Conservation (phyloP, 2,113 vertebrate species). For the Indicator maculatus region DNA sequence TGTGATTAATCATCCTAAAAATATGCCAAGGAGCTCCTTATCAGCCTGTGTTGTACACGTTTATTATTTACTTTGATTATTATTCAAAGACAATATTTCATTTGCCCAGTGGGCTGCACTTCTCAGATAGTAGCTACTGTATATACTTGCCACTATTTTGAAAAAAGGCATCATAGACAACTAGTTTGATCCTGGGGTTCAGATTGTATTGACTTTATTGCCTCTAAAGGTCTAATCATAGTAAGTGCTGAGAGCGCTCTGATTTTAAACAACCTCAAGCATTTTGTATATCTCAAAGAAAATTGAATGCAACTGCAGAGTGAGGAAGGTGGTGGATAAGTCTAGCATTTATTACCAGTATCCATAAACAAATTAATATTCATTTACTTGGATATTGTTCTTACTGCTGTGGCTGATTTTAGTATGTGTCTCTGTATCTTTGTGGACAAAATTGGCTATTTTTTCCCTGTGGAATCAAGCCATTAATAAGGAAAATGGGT, state of each 20-base stretch:
- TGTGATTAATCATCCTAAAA: background rate
- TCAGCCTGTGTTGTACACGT: background rate
- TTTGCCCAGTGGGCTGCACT: background rate
- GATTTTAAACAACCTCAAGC: constrained; percentile 23
- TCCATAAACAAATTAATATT: background rate
- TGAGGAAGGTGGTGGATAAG: background rate
- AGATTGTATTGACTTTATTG: constrained; percentile 22
- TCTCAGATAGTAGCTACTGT: background rate
- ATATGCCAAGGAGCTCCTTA: background rate
- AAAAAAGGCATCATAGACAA: background rate
- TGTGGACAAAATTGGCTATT: background rate
- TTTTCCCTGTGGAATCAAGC: background rate
- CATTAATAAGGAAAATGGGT: background rate
- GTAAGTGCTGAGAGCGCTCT: background rate
- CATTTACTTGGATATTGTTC: background rate
- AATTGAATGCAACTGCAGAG: background rate
- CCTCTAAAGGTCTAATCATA: constrained; percentile 39
- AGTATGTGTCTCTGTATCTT: background rate
- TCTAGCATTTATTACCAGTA: background rate
- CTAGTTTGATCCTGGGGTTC: constrained; percentile 11
- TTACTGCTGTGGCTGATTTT: background rate
- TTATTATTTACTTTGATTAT: constrained; percentile 29
- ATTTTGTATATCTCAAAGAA: constrained; percentile 13
- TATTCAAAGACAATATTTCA: constrained; percentile 25
- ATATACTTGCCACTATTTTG: background rate